phyloP scores from a whole-genome alignment of 1,140 invertebrate genomes.

The Mercenaria mercenaria region DNA sequence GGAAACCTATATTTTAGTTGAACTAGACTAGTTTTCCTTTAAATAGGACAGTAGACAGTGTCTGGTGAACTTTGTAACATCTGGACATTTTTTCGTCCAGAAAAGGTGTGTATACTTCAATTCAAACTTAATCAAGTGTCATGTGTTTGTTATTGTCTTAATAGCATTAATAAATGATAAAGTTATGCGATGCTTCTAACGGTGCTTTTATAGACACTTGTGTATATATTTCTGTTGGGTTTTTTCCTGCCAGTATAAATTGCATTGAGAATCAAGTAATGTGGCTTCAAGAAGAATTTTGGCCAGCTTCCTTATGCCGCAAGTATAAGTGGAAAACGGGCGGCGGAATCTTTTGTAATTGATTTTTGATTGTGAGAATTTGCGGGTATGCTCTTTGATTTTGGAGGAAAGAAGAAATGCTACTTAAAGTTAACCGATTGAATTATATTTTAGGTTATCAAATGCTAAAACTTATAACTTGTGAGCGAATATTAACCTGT shows the following conservation, averaged over 20 bases:
- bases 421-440: background rate
- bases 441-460: background rate
- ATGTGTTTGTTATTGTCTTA: background rate
- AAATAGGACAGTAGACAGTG: no score
- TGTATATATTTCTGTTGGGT: no score
- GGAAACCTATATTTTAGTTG: no score
- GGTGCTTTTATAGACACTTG: no score
- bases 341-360: background rate
- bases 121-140: background rate
- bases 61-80: no score
- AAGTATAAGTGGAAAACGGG: slow-evolving; percentile 12
- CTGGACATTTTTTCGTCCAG: background rate
- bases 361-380: slow-evolving; percentile 9
- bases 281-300: slow-evolving; percentile 12
- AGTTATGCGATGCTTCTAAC: no score
- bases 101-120: background rate
- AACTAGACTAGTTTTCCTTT: no score
- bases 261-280: no score
- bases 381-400: background rate
- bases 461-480: no score
- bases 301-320: background rate
- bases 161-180: no score
- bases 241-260: no score
- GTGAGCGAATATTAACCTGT: no score
- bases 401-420: background rate